phyloP scores from a whole-genome alignment of 2,888 invertebrate genomes.

The Epirrita christyi region DNA sequence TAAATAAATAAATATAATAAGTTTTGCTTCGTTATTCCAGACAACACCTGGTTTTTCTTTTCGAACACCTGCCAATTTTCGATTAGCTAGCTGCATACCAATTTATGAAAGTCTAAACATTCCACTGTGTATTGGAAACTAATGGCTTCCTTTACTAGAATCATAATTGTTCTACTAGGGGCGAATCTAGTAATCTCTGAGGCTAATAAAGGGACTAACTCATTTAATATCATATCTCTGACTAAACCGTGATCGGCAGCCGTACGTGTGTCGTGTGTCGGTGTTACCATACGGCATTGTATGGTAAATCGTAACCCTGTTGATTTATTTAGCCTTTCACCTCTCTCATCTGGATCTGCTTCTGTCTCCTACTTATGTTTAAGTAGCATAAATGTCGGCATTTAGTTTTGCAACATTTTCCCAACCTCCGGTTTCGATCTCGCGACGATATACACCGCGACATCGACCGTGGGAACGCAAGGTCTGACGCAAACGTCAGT shows the following conservation, averaged over 20 bases:
- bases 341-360: neutral
- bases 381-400: constrained; percentile 29
- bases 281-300: no score
- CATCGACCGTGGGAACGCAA: constrained; percentile 66
- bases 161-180: neutral
- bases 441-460: constrained; percentile 52
- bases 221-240: no score
- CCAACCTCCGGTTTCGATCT: constrained; percentile 65
- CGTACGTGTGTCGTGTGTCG: no score
- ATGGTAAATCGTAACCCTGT: no score
- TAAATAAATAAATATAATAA: constrained; percentile 23
- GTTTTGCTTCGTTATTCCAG: constrained; percentile 18
- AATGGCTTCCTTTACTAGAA: neutral
- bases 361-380: constrained; percentile 14
- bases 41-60: neutral
- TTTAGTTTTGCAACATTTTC: constrained; percentile 62
- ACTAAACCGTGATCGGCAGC: no score
- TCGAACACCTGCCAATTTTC: constrained; percentile 19
- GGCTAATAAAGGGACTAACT: no score
- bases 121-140: neutral
- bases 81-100: neutral
- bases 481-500: constrained; percentile 59
- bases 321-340: neutral
- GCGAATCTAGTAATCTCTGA: neutral
- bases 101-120: constrained; percentile 18